These are phyloP conservation scores for Pseudeuparius sepicola DNA, from an alignment of 2,888 invertebrate species.

Conservation along the genomic window DNA sequence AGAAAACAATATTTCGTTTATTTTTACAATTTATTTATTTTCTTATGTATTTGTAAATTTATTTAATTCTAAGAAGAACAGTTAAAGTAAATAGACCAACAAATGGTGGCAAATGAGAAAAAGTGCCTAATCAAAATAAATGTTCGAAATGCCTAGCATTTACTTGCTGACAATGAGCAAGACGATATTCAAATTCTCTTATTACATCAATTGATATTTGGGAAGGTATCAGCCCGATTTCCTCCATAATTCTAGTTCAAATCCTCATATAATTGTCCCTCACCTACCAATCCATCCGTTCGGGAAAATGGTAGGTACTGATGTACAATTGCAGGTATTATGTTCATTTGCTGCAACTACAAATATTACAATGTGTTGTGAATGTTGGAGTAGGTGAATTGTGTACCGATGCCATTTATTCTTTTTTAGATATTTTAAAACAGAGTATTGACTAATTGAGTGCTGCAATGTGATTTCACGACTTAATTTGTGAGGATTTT, in stretches of 20 bases:
- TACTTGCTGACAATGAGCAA: constrained; percentile 3
- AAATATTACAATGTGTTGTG: constrained; percentile 1
- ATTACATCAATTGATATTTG: background rate
- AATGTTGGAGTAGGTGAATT: background rate
- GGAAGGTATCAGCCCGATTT: too few relatives aligned
- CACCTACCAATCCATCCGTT: too few relatives aligned
- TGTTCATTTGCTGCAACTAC: too few relatives aligned
- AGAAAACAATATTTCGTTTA: too few relatives aligned
- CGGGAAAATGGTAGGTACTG: too few relatives aligned
- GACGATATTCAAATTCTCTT: constrained; percentile 3
- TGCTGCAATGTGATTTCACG: constrained; percentile 8
- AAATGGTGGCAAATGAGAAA: constrained; percentile 1
- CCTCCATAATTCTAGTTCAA: too few relatives aligned
- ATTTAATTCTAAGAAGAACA: constrained; percentile 2
- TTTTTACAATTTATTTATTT: too few relatives aligned
- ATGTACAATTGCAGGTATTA: too few relatives aligned
- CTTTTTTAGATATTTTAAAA: constrained; percentile 8
- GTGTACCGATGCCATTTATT: constrained; percentile 7
- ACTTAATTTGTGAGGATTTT: constrained; percentile 7
- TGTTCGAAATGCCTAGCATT: background rate
- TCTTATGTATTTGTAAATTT: constrained; percentile 2
- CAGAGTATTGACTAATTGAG: constrained; percentile 8
- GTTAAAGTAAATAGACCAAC: background rate
- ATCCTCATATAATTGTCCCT: too few relatives aligned
- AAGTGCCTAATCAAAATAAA: background rate